phyloP scores from a whole-genome alignment of 2,888 invertebrate species.

The Fragum whitleyi region DNA sequence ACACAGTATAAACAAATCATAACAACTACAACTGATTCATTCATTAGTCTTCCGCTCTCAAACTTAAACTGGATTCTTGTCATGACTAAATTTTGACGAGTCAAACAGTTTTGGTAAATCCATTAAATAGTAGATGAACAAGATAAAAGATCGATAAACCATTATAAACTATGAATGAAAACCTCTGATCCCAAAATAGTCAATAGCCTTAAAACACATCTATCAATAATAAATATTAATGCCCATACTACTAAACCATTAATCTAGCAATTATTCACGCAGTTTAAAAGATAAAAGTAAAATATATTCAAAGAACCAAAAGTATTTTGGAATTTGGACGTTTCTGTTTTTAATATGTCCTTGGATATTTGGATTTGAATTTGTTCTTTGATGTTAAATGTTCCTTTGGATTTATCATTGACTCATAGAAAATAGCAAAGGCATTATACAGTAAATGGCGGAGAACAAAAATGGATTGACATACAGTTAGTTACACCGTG shows the following conservation, averaged over 20 bases:
- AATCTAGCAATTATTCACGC: background rate
- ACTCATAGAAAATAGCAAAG: no score
- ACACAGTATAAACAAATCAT: no score
- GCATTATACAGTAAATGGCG: no score
- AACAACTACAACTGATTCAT: no score
- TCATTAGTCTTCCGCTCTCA: no score
- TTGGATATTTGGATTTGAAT: background rate
- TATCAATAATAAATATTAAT: background rate
- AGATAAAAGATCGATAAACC: background rate
- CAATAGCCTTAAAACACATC: background rate
- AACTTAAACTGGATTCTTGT: no score
- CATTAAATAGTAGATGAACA: background rate
- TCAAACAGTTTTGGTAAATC: background rate
- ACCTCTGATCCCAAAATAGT: background rate
- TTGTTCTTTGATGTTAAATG: no score
- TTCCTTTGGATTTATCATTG: no score
- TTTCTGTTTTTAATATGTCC: background rate
- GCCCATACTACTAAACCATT: conserved; percentile 1
- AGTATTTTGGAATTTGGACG: background rate
- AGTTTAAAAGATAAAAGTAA: conserved; percentile 8
- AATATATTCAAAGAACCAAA: background rate
- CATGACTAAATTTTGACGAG: background rate
- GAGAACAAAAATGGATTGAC: no score
- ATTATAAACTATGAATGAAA: background rate
- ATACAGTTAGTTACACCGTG: no score